phyloP scores from a whole-genome alignment of 2,888 invertebrate species.

The Arenicola marina region DNA sequence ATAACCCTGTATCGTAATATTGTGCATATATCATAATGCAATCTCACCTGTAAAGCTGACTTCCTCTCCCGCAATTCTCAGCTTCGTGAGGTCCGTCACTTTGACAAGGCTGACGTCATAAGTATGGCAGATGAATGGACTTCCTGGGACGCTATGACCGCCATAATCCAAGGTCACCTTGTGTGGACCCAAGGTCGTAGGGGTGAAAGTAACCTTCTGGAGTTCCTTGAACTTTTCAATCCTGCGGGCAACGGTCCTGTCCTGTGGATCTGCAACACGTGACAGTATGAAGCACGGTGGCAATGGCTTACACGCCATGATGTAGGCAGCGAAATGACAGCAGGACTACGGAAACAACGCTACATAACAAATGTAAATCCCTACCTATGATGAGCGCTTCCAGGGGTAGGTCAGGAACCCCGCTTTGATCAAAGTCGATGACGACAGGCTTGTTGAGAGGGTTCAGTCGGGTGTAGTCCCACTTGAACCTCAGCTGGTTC shows the following conservation, averaged over 20 bases:
- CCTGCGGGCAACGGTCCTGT: too few relatives aligned
- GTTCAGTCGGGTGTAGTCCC: background rate
- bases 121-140: constrained; percentile 93
- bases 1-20: too few relatives aligned
- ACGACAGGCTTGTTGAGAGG: background rate
- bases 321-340: too few relatives aligned
- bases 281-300: too few relatives aligned
- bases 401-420: background rate
- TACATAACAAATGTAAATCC: too few relatives aligned
- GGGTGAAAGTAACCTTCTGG: background rate
- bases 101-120: constrained; percentile 69
- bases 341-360: too few relatives aligned
- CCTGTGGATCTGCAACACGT: too few relatives aligned
- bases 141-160: constrained; percentile 75
- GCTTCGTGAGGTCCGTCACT: constrained; percentile 78
- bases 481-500: background rate
- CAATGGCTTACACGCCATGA: too few relatives aligned
- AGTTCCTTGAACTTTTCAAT: too few relatives aligned
- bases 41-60: background rate
- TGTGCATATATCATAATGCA: too few relatives aligned
- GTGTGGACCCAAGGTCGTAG: constrained; percentile 64
- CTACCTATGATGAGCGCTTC: background rate
- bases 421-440: background rate
- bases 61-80: background rate
- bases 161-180: constrained; percentile 57